Conservation (phyloP, 92 coral and sea anemone genomes). For the Pocillopora grandis region DNA sequence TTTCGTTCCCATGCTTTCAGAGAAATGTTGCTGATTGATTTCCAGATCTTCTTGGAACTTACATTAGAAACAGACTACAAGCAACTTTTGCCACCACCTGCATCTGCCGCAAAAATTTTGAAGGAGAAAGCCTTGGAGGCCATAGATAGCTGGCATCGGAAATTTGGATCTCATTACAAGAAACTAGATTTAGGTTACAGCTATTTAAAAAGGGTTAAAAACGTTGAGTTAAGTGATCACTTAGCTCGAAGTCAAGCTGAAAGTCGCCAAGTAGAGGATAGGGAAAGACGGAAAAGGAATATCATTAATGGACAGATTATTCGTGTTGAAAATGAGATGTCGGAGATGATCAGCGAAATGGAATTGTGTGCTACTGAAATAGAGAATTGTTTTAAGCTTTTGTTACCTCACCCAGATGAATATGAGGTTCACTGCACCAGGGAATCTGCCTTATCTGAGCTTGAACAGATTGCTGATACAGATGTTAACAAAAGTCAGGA, state of each 20-base stretch:
- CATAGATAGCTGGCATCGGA: slow-evolving; percentile 82
- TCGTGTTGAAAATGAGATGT: slow-evolving; percentile 75
- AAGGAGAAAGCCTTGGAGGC: slow-evolving; percentile 72
- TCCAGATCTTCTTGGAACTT: slow-evolving; percentile 82
- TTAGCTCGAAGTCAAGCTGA: slow-evolving; percentile 68
- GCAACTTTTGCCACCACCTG: slow-evolving; percentile 82
- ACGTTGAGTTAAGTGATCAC: slow-evolving; percentile 70
- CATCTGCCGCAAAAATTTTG: slow-evolving; percentile 60
- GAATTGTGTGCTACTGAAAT: slow-evolving; percentile 79
- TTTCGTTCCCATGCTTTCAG: slow-evolving; percentile 86
- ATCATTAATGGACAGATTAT: slow-evolving; percentile 69
- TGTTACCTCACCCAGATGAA: slow-evolving; percentile 94
- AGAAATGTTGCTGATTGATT: slow-evolving; percentile 81
- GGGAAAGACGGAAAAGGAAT: slow-evolving; percentile 59
- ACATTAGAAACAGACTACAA: slow-evolving; percentile 75
- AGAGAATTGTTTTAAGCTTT: slow-evolving; percentile 85
- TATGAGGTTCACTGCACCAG: slow-evolving; percentile 67
- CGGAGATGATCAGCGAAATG: slow-evolving; percentile 75
- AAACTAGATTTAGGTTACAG: slow-evolving; percentile 85
- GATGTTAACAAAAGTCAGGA: not conserved
- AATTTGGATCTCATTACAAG: slow-evolving; percentile 90
- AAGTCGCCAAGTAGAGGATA: slow-evolving; percentile 68
- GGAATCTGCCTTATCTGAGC: not conserved
- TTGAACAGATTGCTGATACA: not conserved
- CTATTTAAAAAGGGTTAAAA: slow-evolving; percentile 82